These are phyloP conservation scores for Petrolisthes cinctipes DNA, from an alignment of 2,888 invertebrate species.

Conservation along the genomic window DNA sequence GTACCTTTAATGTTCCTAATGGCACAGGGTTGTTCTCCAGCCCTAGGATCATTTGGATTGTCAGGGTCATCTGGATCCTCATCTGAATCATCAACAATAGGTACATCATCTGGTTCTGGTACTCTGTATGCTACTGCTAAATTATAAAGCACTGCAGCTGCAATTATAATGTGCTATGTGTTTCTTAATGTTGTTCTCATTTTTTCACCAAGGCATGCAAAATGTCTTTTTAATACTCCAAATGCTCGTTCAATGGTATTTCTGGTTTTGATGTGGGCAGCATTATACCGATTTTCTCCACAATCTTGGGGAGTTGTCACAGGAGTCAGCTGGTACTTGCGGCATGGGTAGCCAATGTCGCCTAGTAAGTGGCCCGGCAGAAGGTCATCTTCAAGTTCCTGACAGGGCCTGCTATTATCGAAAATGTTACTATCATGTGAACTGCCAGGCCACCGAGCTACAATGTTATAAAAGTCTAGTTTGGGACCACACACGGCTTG, in stretches of 20 bases:
- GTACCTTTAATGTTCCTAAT: neutral
- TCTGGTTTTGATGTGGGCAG: too few species aligned
- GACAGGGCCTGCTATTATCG: too few species aligned
- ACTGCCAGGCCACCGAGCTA: too few species aligned
- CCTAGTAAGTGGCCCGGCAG: too few species aligned
- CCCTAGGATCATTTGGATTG: neutral
- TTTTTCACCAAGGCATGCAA: constrained; percentile 4
- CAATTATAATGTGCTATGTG: neutral
- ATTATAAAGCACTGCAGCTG: neutral
- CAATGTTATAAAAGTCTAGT: too few species aligned
- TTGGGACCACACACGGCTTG: too few species aligned
- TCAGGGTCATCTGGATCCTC: constrained; percentile 7
- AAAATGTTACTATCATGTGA: too few species aligned
- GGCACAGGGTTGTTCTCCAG: neutral
- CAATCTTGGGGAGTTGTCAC: too few species aligned
- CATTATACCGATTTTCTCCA: too few species aligned
- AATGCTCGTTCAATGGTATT: constrained; percentile 1
- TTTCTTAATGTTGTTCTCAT: neutral
- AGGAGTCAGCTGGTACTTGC: too few species aligned
- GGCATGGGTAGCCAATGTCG: too few species aligned
- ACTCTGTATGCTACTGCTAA: neutral
- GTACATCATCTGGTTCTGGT: neutral
- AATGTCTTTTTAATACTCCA: neutral
- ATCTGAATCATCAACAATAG: neutral
- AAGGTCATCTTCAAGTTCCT: too few species aligned